phyloP scores from a whole-genome alignment of 1,140 invertebrate species.

The Heliconius hewitsoni region DNA sequence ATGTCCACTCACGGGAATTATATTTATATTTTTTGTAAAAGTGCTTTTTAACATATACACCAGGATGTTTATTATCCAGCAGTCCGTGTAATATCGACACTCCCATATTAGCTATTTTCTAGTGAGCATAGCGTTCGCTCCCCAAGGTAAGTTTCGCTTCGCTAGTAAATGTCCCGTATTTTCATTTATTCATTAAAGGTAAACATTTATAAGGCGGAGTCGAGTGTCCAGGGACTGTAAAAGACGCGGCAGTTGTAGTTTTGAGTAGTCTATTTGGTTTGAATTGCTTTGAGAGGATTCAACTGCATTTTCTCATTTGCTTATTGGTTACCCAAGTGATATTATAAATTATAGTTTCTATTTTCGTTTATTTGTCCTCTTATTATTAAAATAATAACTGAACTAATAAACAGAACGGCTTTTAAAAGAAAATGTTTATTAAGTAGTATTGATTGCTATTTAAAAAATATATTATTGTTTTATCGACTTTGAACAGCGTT shows the following conservation, averaged over 20 bases:
- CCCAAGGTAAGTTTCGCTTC: conserved; percentile 15
- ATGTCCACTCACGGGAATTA: no score
- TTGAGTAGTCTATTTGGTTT: conserved; percentile 31
- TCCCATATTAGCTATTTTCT: conserved; percentile 30
- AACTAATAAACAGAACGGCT: no score
- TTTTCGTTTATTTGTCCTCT: no score
- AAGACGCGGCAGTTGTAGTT: conserved; percentile 32
- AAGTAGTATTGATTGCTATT: no score
- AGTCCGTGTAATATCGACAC: background rate
- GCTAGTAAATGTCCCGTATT: conserved; percentile 33
- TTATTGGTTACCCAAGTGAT: background rate
- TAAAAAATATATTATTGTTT: no score
- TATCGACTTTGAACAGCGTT: no score
- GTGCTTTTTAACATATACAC: no score
- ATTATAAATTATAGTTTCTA: background rate
- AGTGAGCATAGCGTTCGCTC: conserved; percentile 16
- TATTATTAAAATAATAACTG: no score
- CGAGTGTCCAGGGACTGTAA: conserved; percentile 26
- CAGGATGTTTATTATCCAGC: background rate
- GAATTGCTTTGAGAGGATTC: conserved; percentile 8
- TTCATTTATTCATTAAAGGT: conserved; percentile 44
- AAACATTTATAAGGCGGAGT: conserved; percentile 34
- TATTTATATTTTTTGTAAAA: no score
- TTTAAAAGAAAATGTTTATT: no score
- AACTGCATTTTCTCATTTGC: conserved; percentile 2